Percentiles rank a stretch among this genome's conserved stretches.
Evolutionary conservation across 2,888 invertebrate genomes (phyloP).

Genomic region (Linyphia triangularis): DNA sequence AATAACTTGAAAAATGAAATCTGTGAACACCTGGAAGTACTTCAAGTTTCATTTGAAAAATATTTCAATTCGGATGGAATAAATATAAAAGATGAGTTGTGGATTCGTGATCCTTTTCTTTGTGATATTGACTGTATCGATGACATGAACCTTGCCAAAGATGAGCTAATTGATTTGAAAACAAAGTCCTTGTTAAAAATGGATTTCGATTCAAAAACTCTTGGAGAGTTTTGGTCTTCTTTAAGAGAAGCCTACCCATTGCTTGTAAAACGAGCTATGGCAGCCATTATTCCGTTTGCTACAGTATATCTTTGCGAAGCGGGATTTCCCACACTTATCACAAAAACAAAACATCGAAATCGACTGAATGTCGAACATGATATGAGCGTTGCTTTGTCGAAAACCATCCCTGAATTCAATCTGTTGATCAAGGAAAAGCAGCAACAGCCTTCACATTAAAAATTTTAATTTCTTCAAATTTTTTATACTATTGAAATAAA

Average conservation of each 20-base stretch:
- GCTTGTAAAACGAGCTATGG: conserved; percentile 63
- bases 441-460: conserved; percentile 55
- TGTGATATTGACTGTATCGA: conserved; percentile 54
- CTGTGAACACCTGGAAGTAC: no score
- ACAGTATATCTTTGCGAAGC: conserved; percentile 63
- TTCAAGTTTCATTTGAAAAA: no score
- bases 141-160: conserved; percentile 61
- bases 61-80: no score
- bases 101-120: no score
- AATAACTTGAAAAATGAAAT: no score
- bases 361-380: conserved; percentile 50
- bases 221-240: no score
- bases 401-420: conserved; percentile 51
- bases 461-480: conserved; percentile 50
- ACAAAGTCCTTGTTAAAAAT: conserved; percentile 59
- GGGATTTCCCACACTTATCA: no score
- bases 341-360: conserved; percentile 52
- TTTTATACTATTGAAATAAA: conserved; percentile 48
- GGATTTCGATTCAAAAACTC: no score
- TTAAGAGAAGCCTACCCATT: conserved; percentile 64
- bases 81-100: no score
- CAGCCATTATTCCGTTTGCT: conserved; percentile 67
- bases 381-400: conserved; percentile 48
- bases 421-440: conserved; percentile 52
- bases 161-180: conserved; percentile 63